A percentile compares a stretch with the other conserved stretches of the same genome.
Evolutionary conservation across 92 coral and sea anemone species (phyloP).

Genomic region (Epizoanthus ramosus): DNA sequence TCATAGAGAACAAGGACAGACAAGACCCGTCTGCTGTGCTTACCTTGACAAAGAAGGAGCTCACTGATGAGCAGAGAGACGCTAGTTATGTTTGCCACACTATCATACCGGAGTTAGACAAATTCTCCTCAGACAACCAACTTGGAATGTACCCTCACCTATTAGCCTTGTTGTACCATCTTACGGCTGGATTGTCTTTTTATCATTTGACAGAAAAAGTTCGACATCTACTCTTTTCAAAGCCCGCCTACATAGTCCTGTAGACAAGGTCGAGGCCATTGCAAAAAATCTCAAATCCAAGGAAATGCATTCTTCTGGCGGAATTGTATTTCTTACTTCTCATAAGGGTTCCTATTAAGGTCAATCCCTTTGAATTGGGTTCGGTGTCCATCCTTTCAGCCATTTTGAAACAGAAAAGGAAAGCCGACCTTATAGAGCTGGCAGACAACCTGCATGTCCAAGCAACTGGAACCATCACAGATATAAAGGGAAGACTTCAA

Average conservation of each 20-base stretch:
- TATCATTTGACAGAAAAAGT: slow-evolving; percentile 48
- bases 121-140: slow-evolving; percentile 30
- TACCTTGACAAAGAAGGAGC: neutral
- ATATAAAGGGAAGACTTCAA: slow-evolving; percentile 45
- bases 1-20: slow-evolving; percentile 43
- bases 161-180: slow-evolving; percentile 16
- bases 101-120: slow-evolving; percentile 40
- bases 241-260: slow-evolving; percentile 64
- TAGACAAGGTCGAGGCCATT: slow-evolving; percentile 37
- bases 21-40: slow-evolving; percentile 24
- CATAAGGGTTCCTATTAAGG: slow-evolving; percentile 55
- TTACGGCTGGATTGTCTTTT: slow-evolving; percentile 50
- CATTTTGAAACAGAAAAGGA: slow-evolving; percentile 43
- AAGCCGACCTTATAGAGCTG: slow-evolving; percentile 50
- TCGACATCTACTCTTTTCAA: slow-evolving; percentile 43
- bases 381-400: slow-evolving; percentile 8
- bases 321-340: slow-evolving; percentile 54
- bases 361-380: slow-evolving; percentile 34
- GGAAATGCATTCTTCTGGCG: slow-evolving; percentile 53
- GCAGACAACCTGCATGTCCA: slow-evolving; percentile 46
- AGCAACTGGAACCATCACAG: slow-evolving; percentile 50
- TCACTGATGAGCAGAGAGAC: slow-evolving; percentile 21
- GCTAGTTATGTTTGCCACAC: slow-evolving; percentile 32
- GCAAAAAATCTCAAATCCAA: slow-evolving; percentile 44
- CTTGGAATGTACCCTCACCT: slow-evolving; percentile 13